Percentiles rank a stretch among this genome's conserved stretches.
phyloP scores from a whole-genome alignment of 2,888 invertebrate genomes.

The Lasius fuliginosus region DNA sequence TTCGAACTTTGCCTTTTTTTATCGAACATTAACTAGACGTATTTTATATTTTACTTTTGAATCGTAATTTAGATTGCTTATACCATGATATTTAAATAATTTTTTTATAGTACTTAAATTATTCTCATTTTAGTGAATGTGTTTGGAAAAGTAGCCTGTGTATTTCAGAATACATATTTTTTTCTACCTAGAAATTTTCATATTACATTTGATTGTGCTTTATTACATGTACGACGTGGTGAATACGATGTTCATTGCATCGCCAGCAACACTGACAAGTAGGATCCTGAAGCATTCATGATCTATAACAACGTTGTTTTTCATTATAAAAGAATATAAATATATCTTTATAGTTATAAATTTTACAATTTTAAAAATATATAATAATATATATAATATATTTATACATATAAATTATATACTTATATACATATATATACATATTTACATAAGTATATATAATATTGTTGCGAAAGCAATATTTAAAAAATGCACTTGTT shows the following conservation, averaged over 20 bases:
- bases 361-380: neutral
- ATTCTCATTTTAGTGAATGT: neutral
- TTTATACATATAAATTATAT: neutral
- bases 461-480: neutral
- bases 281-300: slow-evolving; percentile 67
- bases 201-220: neutral
- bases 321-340: neutral
- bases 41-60: neutral
- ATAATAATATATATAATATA: neutral
- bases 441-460: neutral
- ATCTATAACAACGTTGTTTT: slow-evolving; percentile 61
- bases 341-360: neutral
- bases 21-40: neutral
- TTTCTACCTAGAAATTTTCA: neutral
- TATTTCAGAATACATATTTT: neutral
- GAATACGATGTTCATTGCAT: slow-evolving; percentile 45
- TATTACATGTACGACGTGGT: neutral
- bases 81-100: neutral
- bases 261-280: slow-evolving; percentile 66
- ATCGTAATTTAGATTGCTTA: neutral
- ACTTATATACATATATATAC: neutral
- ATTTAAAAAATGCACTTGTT: neutral
- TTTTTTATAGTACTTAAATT: neutral
- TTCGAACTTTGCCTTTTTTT: neutral
- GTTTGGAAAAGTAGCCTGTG: neutral